Evolutionary conservation across 2,888 invertebrate genomes (phyloP).

Genomic region (Dusona sp.): DNA sequence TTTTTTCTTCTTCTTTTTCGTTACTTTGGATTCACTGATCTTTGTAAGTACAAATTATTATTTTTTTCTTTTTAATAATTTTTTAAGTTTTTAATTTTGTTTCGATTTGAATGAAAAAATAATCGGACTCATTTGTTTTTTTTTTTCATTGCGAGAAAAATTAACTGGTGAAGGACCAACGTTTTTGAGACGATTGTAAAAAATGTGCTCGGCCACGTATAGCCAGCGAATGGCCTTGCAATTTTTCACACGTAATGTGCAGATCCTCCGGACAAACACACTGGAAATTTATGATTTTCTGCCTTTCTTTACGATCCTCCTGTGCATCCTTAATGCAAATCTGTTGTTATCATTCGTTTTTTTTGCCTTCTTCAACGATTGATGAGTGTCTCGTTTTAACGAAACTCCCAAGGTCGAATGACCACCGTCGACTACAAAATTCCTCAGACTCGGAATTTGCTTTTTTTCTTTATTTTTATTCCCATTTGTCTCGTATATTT

Average conservation of each 20-base stretch:
- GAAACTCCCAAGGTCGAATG: constrained; percentile 74
- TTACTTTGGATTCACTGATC: neutral
- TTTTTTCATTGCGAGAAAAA: neutral
- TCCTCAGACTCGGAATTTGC: constrained; percentile 55
- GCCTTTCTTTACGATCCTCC: constrained; percentile 19
- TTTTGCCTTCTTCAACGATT: constrained; percentile 76
- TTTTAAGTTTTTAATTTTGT: neutral
- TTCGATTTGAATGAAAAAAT: neutral
- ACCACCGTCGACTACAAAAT: constrained; percentile 79
- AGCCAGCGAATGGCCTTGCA: neutral
- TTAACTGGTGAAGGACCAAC: neutral
- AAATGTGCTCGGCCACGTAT: neutral
- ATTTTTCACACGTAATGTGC: constrained; percentile 7
- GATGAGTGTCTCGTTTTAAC: constrained; percentile 79
- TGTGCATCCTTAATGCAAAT: neutral
- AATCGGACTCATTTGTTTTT: neutral
- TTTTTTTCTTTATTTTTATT: constrained; percentile 38
- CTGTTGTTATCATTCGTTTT: neutral
- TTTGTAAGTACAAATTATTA: neutral
- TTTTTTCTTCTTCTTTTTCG: no score
- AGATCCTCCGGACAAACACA: neutral
- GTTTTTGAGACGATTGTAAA: neutral
- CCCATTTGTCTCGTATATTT: constrained; percentile 69
- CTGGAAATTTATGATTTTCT: constrained; percentile 6
- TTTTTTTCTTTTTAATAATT: neutral